These are phyloP conservation scores for Agrilus cyanescens DNA, from an alignment of 2,888 invertebrate species.

Conservation along the genomic window DNA sequence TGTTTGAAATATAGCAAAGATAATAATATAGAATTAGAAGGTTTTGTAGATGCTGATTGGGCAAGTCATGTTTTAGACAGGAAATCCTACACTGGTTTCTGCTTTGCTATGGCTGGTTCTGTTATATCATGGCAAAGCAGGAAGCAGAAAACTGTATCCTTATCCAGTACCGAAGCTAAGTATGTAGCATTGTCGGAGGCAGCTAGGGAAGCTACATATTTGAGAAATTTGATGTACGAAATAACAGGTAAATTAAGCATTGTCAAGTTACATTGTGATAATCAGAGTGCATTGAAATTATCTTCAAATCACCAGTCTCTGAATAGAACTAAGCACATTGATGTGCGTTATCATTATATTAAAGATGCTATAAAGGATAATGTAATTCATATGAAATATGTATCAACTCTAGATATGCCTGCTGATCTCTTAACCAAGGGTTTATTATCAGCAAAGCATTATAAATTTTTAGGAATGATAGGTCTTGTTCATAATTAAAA, in stretches of 20 bases:
- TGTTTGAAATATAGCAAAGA: slow-evolving; percentile 12
- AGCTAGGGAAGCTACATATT: slow-evolving; percentile 16
- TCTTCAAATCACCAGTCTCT: slow-evolving; percentile 5
- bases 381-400: slow-evolving; percentile 11
- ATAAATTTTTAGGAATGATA: slow-evolving; percentile 6
- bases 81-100: slow-evolving; percentile 29
- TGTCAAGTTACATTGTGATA: slow-evolving; percentile 8
- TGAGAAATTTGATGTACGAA: slow-evolving; percentile 8
- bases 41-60: slow-evolving; percentile 21
- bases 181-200: slow-evolving; percentile 22
- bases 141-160: slow-evolving; percentile 24
- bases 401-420: slow-evolving; percentile 10
- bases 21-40: slow-evolving; percentile 7
- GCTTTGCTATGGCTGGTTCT: slow-evolving; percentile 17
- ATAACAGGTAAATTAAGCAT: neutral
- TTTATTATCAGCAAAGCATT: slow-evolving; percentile 7
- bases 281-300: slow-evolving; percentile 10
- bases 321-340: slow-evolving; percentile 15
- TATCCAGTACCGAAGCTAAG: slow-evolving; percentile 23
- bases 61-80: slow-evolving; percentile 18
- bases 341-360: slow-evolving; percentile 14
- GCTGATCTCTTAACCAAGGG: slow-evolving; percentile 15
- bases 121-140: slow-evolving; percentile 22
- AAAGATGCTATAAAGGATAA: slow-evolving; percentile 10
- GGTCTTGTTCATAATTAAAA: too few relatives aligned